Evolutionary conservation across 1,140 invertebrate species (phyloP), one percentile per base, ranked within the genome.

Genomic region (Nasonia longicornis): DNA sequence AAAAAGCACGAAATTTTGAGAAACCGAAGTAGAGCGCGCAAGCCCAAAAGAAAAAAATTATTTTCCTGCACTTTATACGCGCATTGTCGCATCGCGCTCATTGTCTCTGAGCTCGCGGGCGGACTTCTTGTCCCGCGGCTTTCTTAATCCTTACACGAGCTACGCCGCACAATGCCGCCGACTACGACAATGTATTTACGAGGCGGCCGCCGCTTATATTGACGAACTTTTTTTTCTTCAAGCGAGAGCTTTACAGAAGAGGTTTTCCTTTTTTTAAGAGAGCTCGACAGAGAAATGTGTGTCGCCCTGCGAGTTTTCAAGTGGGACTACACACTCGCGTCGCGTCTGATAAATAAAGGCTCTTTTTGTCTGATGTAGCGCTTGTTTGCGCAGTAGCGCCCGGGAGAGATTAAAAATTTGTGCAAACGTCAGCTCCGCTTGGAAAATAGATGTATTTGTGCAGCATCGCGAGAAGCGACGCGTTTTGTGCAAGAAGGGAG

Each of bases 111-210:
- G 26, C 20, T 29, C 26, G 6, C 38, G 45, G 38, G 29, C 58
- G 14, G 29, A 63, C 58, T 79, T 79, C 70, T 80, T 38, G 58
- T 75, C 69, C 3, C 71, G 35, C 72, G 72, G 63, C 64, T 69
- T 80, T 75, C 79, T 80, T 80, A 80, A 80, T 80, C 72, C 64
- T 80, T 80, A 69, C 72, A 74, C 73, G 26, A 67, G 63, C 63
- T 42, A 64, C 1, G 22, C 78, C 52, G 26, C 26, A 73, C 72
- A 74, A 74, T 73, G 20, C 20, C 16, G 4, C 48, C 14, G 12
- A 14, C 69, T 11, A 73, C 58, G 70, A 78, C 70, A 64, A 79
- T 64, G n/a, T 29, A 79, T 79, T 72, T 63, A 70, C 67, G 45
- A 79, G 35, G 48, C 20, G 14, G 58, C 58, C 52, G 26, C 22